These are phyloP conservation scores for Forbesichthys papilliferus DNA, from an alignment of 2,113 vertebrate genomes.

Conservation along the genomic window DNA sequence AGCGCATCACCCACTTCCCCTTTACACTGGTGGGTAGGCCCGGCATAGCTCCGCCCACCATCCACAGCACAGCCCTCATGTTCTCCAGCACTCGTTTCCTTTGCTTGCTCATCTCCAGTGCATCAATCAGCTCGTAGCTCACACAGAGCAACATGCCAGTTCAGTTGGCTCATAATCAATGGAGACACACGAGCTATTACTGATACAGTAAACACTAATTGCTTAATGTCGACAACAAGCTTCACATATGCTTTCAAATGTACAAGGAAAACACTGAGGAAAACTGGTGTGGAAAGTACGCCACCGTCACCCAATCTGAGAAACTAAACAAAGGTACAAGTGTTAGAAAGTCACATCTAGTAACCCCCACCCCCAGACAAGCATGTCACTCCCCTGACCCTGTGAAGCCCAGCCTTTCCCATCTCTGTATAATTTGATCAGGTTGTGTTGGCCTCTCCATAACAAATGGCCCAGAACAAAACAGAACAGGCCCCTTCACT, in stretches of 20 bases:
- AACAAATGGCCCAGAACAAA: constrained; percentile 69
- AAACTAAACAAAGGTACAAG: constrained; percentile 28
- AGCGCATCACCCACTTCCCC: constrained; percentile 73
- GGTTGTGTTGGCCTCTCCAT: constrained; percentile 69
- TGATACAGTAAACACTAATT: not conserved
- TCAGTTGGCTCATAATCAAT: not conserved
- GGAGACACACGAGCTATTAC: not conserved
- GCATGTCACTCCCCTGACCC: constrained; percentile 45
- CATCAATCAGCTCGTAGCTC: constrained; percentile 17
- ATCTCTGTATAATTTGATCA: constrained; percentile 73
- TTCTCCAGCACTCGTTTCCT: constrained; percentile 42
- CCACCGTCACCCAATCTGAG: constrained; percentile 5
- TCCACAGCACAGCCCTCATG: constrained; percentile 32
- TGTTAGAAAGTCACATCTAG: constrained; percentile 26
- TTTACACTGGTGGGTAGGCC: constrained; percentile 61
- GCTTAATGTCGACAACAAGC: not conserved
- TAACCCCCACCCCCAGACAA: constrained; percentile 28
- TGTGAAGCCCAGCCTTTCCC: constrained; percentile 18
- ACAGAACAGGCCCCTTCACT: constrained; percentile 73
- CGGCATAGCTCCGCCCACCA: constrained; percentile 52
- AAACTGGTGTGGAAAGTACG: too few species aligned
- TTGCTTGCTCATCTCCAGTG: constrained; percentile 33
- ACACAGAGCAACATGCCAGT: constrained; percentile 12
- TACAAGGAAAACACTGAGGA: constrained; percentile 12
- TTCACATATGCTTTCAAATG: constrained; percentile 6